phyloP scores from a whole-genome alignment of 1,140 invertebrate species.

The Mycetomoellerius zeteki region DNA sequence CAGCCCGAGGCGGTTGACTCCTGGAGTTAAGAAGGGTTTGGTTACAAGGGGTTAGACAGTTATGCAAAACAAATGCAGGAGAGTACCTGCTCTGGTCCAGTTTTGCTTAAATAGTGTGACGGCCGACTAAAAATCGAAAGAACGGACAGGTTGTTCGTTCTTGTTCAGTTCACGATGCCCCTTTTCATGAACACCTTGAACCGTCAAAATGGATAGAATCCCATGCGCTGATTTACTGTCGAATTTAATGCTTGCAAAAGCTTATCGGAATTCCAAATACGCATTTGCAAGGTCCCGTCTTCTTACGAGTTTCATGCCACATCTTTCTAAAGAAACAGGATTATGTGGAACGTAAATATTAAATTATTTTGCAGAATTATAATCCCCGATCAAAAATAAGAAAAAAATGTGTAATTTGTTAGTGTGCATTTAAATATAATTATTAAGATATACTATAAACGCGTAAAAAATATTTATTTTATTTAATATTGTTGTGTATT shows the following conservation, averaged over 20 bases:
- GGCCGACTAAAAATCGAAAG: slow-evolving; percentile 44
- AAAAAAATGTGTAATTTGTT: slow-evolving; percentile 3
- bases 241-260: slow-evolving; percentile 46
- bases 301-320: background rate
- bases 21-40: slow-evolving; percentile 65
- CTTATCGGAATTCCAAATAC: slow-evolving; percentile 30
- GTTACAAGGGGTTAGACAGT: slow-evolving; percentile 77
- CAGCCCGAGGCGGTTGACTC: background rate
- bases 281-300: slow-evolving; percentile 29
- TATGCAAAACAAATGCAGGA: slow-evolving; percentile 81
- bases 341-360: background rate
- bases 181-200: slow-evolving; percentile 21
- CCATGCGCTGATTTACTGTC: slow-evolving; percentile 60
- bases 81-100: slow-evolving; percentile 60
- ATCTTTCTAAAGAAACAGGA: background rate
- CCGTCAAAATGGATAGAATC: slow-evolving; percentile 56
- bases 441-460: background rate
- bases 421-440: background rate
- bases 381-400: background rate
- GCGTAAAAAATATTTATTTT: background rate
- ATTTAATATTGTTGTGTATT: background rate
- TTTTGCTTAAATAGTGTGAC: slow-evolving; percentile 47
- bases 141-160: slow-evolving; percentile 57
- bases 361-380: background rate
- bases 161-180: slow-evolving; percentile 1